Evolutionary conservation across 2,888 invertebrate genomes (phyloP).

Genomic region (Apodemia mormo): DNA sequence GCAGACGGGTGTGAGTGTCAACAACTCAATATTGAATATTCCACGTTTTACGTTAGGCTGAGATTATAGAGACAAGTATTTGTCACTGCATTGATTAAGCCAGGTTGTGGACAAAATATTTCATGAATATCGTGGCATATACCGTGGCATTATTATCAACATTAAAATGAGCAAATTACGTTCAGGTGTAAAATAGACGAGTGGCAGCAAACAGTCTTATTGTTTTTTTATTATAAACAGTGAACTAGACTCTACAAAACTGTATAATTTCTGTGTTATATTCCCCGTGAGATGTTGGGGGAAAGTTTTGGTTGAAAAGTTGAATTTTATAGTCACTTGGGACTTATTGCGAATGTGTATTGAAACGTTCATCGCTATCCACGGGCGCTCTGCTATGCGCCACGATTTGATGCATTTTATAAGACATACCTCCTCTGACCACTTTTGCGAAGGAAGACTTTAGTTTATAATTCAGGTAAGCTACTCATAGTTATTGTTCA

Average conservation of each 20-base stretch:
- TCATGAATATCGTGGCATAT: neutral
- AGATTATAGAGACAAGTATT: constrained; percentile 8
- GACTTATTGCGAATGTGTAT: constrained; percentile 81
- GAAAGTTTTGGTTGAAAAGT: constrained; percentile 68
- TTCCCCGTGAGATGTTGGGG: constrained; percentile 74
- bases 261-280: constrained; percentile 63
- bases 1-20: constrained; percentile 30
- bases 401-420: constrained; percentile 87
- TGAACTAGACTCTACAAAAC: constrained; percentile 52
- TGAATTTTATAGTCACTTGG: constrained; percentile 62
- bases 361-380: constrained; percentile 79
- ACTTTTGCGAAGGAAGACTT: constrained; percentile 86
- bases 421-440: constrained; percentile 89
- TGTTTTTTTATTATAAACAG: constrained; percentile 40
- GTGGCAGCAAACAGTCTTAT: constrained; percentile 35
- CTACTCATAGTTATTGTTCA: neutral
- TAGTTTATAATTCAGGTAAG: constrained; percentile 51
- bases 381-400: constrained; percentile 89
- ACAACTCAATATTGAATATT: constrained; percentile 46
- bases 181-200: constrained; percentile 73
- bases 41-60: constrained; percentile 42
- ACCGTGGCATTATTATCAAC: neutral
- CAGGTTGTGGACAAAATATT: constrained; percentile 5
- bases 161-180: constrained; percentile 72
- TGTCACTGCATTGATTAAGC: constrained; percentile 44